Conservation (phyloP, 2,888 invertebrate genomes). For the Drosophila macrothrix region DNA sequence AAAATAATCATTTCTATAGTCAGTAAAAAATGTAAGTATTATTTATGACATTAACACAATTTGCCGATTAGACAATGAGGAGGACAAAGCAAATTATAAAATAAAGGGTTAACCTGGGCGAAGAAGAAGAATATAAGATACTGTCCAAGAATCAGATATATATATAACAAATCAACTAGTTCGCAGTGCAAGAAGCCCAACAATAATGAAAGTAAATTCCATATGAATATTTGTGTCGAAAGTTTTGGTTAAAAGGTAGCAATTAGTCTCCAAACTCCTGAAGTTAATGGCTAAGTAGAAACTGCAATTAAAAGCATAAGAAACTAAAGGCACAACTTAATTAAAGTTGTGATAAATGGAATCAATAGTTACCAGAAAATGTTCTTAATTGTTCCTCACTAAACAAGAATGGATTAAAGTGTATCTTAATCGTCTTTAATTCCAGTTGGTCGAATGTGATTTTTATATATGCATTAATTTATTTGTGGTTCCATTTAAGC, state of each 20-base stretch:
- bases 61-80: background rate
- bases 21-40: fast-evolving
- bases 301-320: background rate
- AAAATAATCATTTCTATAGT: background rate
- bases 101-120: background rate
- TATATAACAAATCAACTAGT: background rate
- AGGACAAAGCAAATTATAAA: background rate
- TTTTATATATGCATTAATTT: background rate
- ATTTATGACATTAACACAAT: background rate
- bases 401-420: background rate
- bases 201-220: background rate
- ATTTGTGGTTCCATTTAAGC: background rate
- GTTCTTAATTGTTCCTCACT: background rate
- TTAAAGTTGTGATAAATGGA: background rate
- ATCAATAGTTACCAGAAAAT: background rate
- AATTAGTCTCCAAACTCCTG: background rate
- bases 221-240: background rate
- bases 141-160: background rate
- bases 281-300: background rate
- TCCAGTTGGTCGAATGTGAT: background rate
- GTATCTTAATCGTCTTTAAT: background rate
- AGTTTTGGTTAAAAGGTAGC: background rate
- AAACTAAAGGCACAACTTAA: background rate
- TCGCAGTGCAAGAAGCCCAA: background rate
- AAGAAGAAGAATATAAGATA: background rate